Percentiles rank a stretch among this genome's conserved stretches.
phyloP scores from a whole-genome alignment of 2,113 vertebrate species.

The Podocnemis expansa region DNA sequence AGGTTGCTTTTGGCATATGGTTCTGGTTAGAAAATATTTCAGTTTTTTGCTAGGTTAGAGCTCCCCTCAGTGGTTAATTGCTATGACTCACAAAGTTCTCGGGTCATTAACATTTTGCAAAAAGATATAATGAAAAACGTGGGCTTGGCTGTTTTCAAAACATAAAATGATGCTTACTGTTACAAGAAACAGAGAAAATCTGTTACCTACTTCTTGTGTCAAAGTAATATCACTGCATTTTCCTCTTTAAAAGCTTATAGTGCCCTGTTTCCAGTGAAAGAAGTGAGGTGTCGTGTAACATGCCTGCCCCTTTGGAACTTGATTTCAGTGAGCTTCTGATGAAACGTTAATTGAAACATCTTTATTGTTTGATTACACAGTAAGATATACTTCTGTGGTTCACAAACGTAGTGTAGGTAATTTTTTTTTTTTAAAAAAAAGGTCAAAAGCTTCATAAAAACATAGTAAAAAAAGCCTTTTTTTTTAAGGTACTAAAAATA shows the following conservation, averaged over 20 bases:
- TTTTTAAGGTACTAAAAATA: background rate
- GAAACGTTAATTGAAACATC: background rate
- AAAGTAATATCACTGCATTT: fast-evolving
- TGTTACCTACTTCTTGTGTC: background rate
- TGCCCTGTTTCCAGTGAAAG: background rate
- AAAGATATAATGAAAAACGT: background rate
- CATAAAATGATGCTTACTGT: fast-evolving
- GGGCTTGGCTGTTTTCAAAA: background rate
- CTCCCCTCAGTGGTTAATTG: conserved; percentile 71
- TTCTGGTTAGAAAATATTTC: background rate
- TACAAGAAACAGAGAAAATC: background rate
- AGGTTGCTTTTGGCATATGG: fast-evolving
- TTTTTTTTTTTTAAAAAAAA: background rate
- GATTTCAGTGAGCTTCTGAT: too few relatives aligned
- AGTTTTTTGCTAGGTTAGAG: conserved; percentile 72
- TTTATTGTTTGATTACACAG: background rate
- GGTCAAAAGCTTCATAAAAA: fast-evolving
- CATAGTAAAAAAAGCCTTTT: background rate
- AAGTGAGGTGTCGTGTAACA: too few relatives aligned
- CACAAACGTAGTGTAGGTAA: background rate
- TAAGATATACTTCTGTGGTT: background rate
- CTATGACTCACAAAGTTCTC: background rate
- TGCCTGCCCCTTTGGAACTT: too few relatives aligned
- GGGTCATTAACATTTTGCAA: background rate
- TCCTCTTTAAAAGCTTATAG: background rate